Base-by-base conservation (phyloP, 1,140 invertebrate genomes). In the Caenorhabditis elegans region DNA sequence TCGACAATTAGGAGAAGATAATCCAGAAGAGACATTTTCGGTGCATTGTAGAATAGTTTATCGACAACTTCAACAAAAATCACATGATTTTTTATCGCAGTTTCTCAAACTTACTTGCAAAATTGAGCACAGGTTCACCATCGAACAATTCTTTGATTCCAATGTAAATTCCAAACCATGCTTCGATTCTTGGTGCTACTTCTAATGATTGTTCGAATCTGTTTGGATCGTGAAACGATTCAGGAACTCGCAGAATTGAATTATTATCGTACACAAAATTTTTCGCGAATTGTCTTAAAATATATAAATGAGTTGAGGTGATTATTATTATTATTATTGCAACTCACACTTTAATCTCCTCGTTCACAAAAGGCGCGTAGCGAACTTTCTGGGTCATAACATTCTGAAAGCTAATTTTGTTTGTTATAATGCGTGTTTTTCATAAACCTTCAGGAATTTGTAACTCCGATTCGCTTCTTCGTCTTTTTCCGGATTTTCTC, bases 161-260 rank as follows among this genome's bases (percentile, higher is more conserved):
- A 17, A 70, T 70, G 22, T 70, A 70, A 39, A 70, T 70, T 43
- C 60, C 60, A 13, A 70, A 39, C 60, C 60, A 70, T 11, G 60
- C 15, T 43, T 70, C 60, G 13, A 70, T 70, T 39, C 60, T n/a
- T 22, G 60, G 31, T 11, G 60, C 60, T 17, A 70, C 43, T 70
- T 70, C 34, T 4, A 70, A 19, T 22, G 60, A 70, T 22, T 70
- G 10, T 1, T 70, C 60, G n/a, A 70, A 70, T 22, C 19, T 11
- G n/a, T 31, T 17, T 0, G 60, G 19, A 28, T 70, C 60, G 13
- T 70, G 34, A 10, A 70, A 70, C 3, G 60, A 70, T 39, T 70
- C 60, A 3, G 60, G 60, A 10, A 70, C n/a, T 34, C 60, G 34
- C 0, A 70, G 34, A 22, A 70, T 70, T 1, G 60, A 39, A n/a